Evolutionary conservation across 2,888 invertebrate genomes (phyloP).

Genomic region (Agriopis aurantiaria): DNA sequence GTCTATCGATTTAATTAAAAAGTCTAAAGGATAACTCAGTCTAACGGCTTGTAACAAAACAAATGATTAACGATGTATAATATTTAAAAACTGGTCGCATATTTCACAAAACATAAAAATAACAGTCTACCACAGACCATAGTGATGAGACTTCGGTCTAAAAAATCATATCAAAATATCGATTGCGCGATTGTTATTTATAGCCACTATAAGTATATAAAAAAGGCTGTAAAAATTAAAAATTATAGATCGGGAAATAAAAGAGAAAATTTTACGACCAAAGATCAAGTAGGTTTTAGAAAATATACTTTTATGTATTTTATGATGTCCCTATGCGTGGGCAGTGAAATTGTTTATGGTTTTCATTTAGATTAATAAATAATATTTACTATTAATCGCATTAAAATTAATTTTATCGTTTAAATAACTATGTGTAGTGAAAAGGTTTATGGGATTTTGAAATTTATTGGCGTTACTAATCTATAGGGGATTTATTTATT

Average conservation of each 20-base stretch:
- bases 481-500: slow-evolving; percentile 19
- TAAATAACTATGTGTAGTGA: slow-evolving; percentile 29
- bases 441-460: slow-evolving; percentile 25
- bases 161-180: slow-evolving; percentile 33
- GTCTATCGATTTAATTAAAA: not conserved
- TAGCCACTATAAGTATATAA: slow-evolving; percentile 16
- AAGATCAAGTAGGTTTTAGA: slow-evolving; percentile 37
- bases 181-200: slow-evolving; percentile 31
- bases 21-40: not conserved
- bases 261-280: slow-evolving; percentile 40
- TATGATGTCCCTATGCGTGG: slow-evolving; percentile 31
- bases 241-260: slow-evolving; percentile 32
- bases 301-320: slow-evolving; percentile 34
- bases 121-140: slow-evolving; percentile 14
- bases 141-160: slow-evolving; percentile 35
- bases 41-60: slow-evolving; percentile 17
- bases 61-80: slow-evolving; percentile 32
- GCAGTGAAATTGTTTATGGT: slow-evolving; percentile 42
- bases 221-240: slow-evolving; percentile 35
- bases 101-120: slow-evolving; percentile 23
- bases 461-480: slow-evolving; percentile 41
- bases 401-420: slow-evolving; percentile 40
- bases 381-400: slow-evolving; percentile 44
- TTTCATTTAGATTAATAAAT: slow-evolving; percentile 41
- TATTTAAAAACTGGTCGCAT: slow-evolving; percentile 22